Conservation (phyloP, 2,797 vertebrate genomes). For the Crocodylus rhombifer region DNA sequence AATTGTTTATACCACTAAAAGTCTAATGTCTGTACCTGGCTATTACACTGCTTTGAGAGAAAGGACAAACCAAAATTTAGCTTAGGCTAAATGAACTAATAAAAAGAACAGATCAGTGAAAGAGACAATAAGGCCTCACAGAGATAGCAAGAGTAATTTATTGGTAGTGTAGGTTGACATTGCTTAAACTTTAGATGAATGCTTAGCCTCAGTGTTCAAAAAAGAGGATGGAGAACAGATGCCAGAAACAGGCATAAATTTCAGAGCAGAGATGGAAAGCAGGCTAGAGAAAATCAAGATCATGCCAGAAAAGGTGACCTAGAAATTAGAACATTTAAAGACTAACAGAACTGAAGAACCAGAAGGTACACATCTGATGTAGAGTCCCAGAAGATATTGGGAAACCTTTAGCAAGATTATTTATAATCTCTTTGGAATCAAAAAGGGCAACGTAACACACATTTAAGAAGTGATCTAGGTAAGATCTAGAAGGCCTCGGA, state of each 20-base stretch:
- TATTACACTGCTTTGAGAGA: background rate
- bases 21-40: too few species aligned
- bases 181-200: conserved; percentile 76
- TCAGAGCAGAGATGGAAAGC: conserved; percentile 72
- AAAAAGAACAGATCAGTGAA: background rate
- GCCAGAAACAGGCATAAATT: conserved; percentile 77
- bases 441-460: conserved; percentile 66
- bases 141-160: conserved; percentile 66
- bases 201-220: conserved; percentile 68
- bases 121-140: conserved; percentile 50
- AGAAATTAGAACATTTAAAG: conserved; percentile 75
- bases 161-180: conserved; percentile 63
- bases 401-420: conserved; percentile 73
- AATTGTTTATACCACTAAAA: too few species aligned
- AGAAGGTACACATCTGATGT: conserved; percentile 74
- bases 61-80: background rate
- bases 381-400: conserved; percentile 70
- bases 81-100: conserved; percentile 23
- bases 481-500: conserved; percentile 65
- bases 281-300: conserved; percentile 71
- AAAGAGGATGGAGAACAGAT: conserved; percentile 72
- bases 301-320: conserved; percentile 73
- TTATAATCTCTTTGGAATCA: conserved; percentile 70
- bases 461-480: conserved; percentile 67
- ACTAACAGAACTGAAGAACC: conserved; percentile 67